Evolutionary conservation across 1,140 invertebrate genomes (phyloP).

Genomic region (Penaeus japonicus): DNA sequence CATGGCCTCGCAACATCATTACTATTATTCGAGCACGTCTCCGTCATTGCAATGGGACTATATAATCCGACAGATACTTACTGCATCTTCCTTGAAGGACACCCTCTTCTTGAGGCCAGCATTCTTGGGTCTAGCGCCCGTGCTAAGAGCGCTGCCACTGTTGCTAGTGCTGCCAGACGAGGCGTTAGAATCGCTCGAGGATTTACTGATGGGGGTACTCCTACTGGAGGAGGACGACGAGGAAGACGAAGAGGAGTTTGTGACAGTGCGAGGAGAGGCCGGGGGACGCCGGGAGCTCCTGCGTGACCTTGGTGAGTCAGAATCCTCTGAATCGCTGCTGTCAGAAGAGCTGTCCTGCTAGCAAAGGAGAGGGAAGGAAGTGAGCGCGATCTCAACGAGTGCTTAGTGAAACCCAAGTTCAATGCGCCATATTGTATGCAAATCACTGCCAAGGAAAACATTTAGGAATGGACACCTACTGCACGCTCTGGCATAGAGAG

Average conservation of each 20-base stretch:
- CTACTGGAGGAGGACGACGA: slow-evolving; percentile 43
- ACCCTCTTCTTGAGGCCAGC: slow-evolving; percentile 57
- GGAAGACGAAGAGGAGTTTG: slow-evolving; percentile 46
- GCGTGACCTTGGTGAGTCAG: slow-evolving; percentile 14
- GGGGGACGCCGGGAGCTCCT: slow-evolving; percentile 51
- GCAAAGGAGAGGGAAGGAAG: not conserved
- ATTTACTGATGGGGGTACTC: slow-evolving; percentile 56
- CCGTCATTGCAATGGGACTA: not conserved
- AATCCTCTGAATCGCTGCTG: slow-evolving; percentile 35
- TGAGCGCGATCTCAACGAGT: too few relatives aligned
- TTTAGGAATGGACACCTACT: not conserved
- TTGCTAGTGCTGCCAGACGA: slow-evolving; percentile 28
- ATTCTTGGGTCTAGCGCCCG: slow-evolving; percentile 57
- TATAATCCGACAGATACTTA: slow-evolving; percentile 4
- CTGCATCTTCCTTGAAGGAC: slow-evolving; percentile 57
- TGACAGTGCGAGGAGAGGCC: slow-evolving; percentile 44
- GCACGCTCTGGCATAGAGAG: slow-evolving; percentile 55
- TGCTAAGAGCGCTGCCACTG: slow-evolving; percentile 36
- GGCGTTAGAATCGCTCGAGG: slow-evolving; percentile 57
- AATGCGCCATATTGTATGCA: not conserved
- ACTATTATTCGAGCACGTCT: too few relatives aligned
- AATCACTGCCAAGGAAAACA: too few relatives aligned
- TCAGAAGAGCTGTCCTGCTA: slow-evolving; percentile 26
- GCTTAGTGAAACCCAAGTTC: too few relatives aligned
- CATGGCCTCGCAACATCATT: not conserved